These are phyloP conservation scores for Eupithecia subumbrata DNA, from an alignment of 2,888 invertebrate genomes.

Conservation along the genomic window DNA sequence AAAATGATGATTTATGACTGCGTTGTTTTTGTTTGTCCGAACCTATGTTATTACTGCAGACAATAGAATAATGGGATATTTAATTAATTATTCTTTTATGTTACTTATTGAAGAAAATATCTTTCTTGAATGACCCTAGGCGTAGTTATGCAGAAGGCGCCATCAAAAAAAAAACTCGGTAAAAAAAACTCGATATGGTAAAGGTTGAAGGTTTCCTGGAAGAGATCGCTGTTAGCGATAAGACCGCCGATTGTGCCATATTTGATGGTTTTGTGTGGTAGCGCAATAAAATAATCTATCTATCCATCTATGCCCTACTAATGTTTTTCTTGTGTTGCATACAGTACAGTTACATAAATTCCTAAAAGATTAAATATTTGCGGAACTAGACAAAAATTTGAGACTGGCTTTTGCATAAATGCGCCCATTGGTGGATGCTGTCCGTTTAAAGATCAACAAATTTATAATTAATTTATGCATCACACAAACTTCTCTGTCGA, in stretches of 20 bases:
- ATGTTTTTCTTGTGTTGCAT: neutral
- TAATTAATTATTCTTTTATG: slow-evolving; percentile 6
- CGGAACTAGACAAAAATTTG: neutral
- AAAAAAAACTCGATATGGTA: too few species aligned
- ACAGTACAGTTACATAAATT: neutral
- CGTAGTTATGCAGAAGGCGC: neutral
- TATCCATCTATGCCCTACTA: too few species aligned
- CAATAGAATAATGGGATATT: slow-evolving; percentile 9
- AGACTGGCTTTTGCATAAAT: neutral
- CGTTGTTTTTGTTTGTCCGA: slow-evolving; percentile 19
- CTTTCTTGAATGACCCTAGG: neutral
- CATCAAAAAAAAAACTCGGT: too few species aligned
- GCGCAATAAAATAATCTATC: too few species aligned
- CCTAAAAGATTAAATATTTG: neutral
- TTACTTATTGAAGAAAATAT: neutral
- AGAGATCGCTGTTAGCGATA: too few species aligned
- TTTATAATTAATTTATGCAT: neutral
- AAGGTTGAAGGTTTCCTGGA: too few species aligned
- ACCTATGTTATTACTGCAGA: slow-evolving; percentile 22
- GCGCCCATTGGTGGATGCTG: neutral
- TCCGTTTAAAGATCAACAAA: neutral
- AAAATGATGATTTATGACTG: slow-evolving; percentile 28
- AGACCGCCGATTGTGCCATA: too few species aligned
- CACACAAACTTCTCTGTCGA: neutral
- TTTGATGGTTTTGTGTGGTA: too few species aligned